Evolutionary conservation across 2,888 invertebrate genomes (phyloP), one percentile per base, ranked within the genome.

Genomic region (Coenonympha arcania): DNA sequence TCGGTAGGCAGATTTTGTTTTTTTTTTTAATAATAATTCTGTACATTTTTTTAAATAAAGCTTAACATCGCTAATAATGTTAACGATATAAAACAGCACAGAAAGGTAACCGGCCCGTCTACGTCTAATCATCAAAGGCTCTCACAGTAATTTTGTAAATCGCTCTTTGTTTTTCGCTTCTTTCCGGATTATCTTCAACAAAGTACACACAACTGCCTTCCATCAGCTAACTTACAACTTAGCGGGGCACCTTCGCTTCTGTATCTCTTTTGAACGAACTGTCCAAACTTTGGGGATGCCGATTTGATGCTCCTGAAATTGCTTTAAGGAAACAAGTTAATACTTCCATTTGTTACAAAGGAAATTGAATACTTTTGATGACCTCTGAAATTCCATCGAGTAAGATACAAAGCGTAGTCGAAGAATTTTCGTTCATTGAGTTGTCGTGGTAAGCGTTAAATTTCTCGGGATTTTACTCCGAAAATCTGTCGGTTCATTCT

Each of bases 131-230:
- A 39, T 39, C 24, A 24, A 39, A 24, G 24, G 24, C 15, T 39
- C 22, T 19, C 28, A n/a, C 26, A 31, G 19, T 40, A 33, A 15
- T 42, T 34, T 9, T 18, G 18, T 18, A 36, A 45, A 44, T 48
- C 34, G 40, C 36, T 39, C 19, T 31, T 54, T 40, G 47, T 54
- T 54, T 30, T 46, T 31, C 28, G 30, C 44, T 41, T 41, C 40
- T 20, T 33, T 6, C 16, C 22, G 40, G 44, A 50, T 54, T 45
- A 48, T 48, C 28, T 43, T 24, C 44, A 13, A 48, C 48, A 48
- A n/a, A 19, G 26, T 13, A 50, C 26, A 31, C 19, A 22, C 37
- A 26, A 22, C 39, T 28, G 22, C 8, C 31, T 22, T 4, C 28
- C 46, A 39, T 45, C 36, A 36, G 37, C 36, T 37, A 37, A 15